Base-by-base conservation (phyloP, 2,113 vertebrate species). In the Corvus moneduloides region DNA sequence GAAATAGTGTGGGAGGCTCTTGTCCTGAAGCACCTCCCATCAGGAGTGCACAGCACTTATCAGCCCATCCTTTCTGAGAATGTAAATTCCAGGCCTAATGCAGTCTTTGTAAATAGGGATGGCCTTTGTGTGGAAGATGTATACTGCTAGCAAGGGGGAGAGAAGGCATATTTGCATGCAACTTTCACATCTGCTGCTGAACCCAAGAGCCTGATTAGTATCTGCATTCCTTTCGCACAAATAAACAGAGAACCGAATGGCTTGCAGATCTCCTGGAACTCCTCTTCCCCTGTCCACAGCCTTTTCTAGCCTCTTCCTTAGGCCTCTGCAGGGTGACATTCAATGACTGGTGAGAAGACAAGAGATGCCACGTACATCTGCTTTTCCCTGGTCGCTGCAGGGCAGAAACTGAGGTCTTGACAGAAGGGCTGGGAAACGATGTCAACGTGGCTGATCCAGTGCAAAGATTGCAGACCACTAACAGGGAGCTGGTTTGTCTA, bases 161-260 rank as follows among this genome's bases (percentile, higher is more conserved):
- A 71, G 72, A 77, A 86, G 51, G 63, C 48, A 13, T 62, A 80
- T 91, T 96, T 96, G 78, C 84, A 74, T 93, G 88, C 52, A 83
- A 86, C 87, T 95, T 96, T 77, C 82, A 83, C 94, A 96, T 94
- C 87, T 87, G 95, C 87, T 67, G 11, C 82, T 62, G 39, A 95
- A 87, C 71, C 87, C 84, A 37, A 73, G 84, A 91, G 84, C 59
- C 90, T 80, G 91, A 94, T 97, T 79, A 67, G 74, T 77, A 83
- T 87, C 91, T 91, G 75, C 93, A 88, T 89, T 93, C 91, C 87
- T 93, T 90, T 86, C 82, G 64, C 51, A 41, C 72, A 73, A 79
- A 95, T 83, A 95, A 96, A 96, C 88, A 89, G 83, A 80, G 90
- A 72, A 75, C 33, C 91, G 95, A 97, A 97, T 94, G 93, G 89